A percentile compares a stretch with the other conserved stretches of the same genome.
phyloP scores from a whole-genome alignment of 2,113 vertebrate genomes.

The Cynocephalus volans region DNA sequence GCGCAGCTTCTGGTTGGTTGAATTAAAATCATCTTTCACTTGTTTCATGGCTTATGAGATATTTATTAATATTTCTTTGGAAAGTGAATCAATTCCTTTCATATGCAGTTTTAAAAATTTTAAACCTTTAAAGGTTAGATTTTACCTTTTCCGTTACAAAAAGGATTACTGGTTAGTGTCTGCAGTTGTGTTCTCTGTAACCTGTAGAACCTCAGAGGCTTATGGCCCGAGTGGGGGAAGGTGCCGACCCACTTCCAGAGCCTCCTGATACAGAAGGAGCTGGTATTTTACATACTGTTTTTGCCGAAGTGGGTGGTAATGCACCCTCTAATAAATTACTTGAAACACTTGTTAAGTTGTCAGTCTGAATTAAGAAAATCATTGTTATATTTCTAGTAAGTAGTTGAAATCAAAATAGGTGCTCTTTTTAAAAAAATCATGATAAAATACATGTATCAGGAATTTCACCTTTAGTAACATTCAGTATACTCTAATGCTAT shows the following conservation, averaged over 20 bases:
- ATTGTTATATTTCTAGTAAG: not conserved
- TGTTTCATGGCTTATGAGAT: not conserved
- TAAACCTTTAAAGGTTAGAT: not conserved
- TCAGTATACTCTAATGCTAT: rapidly evolving
- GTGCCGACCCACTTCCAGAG: rapidly evolving
- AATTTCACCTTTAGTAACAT: rapidly evolving
- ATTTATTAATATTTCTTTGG: not conserved
- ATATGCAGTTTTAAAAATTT: rapidly evolving
- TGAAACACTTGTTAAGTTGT: not conserved
- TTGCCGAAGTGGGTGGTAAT: not conserved
- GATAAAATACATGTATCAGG: not conserved
- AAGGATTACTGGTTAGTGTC: rapidly evolving
- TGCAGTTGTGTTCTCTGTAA: not conserved
- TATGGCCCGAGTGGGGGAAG: not conserved
- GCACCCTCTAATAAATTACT: not conserved
- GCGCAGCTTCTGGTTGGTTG: not conserved
- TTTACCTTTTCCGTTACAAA: not conserved
- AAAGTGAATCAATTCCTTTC: rapidly evolving
- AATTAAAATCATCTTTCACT: not conserved
- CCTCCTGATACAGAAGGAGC: rapidly evolving
- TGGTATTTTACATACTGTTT: rapidly evolving
- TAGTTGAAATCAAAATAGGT: not conserved
- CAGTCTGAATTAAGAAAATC: not conserved
- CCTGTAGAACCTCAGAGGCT: rapidly evolving
- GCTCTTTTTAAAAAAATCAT: not conserved